Evolutionary conservation across 2,113 vertebrate species (phyloP).

Genomic region (Isurus oxyrinchus): DNA sequence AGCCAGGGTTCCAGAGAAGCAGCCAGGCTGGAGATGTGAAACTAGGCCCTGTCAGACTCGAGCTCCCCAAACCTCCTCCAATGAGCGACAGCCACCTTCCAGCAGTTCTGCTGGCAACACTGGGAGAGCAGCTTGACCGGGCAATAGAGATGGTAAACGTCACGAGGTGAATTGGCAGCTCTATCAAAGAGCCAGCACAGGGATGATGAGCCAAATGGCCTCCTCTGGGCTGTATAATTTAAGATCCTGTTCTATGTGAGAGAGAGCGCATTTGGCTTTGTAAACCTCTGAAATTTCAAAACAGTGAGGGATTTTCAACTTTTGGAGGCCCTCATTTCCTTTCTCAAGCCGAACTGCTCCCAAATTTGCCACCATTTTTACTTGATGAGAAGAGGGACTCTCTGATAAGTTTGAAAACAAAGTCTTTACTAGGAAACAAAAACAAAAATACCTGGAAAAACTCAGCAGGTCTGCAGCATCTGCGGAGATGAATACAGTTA

Average conservation of each 20-base stretch:
- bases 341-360: neutral
- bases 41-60: neutral
- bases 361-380: neutral
- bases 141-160: too few species aligned
- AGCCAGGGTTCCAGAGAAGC: neutral
- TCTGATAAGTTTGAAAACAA: neutral
- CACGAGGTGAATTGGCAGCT: too few species aligned
- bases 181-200: too few species aligned
- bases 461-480: too few species aligned
- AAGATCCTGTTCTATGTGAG: neutral
- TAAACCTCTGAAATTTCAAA: neutral
- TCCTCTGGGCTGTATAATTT: too few species aligned
- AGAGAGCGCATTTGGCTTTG: neutral
- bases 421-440: neutral
- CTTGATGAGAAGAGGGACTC: too few species aligned
- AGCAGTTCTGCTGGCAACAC: neutral
- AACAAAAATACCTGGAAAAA: too few species aligned
- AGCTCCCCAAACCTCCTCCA: neutral
- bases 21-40: neutral
- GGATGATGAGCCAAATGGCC: too few species aligned
- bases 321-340: neutral
- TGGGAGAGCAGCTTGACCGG: neutral
- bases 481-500: too few species aligned
- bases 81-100: neutral
- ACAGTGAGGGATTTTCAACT: too few species aligned